Evolutionary conservation across 2,797 vertebrate genomes (phyloP), one percentile per base, ranked within the genome.

Genomic region (Loris lydekkerianus): DNA sequence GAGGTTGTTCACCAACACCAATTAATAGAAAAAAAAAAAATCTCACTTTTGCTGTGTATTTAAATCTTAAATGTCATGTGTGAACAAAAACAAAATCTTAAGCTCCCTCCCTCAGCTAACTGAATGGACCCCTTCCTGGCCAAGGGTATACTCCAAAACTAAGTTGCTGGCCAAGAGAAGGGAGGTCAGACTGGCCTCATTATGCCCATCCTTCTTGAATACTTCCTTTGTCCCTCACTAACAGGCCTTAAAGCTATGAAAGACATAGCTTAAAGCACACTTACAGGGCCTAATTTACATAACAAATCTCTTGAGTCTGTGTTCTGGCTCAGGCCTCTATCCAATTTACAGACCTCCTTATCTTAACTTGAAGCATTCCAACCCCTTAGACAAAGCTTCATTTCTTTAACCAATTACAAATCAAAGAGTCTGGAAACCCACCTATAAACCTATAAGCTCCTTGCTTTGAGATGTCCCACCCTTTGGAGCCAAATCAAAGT

Each of bases 61-160:
- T 90, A 60, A 95, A 85, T 82, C 61, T 86, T 69, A 88, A 56
- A 13, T 76, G 56, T 70, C 67, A 23, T 34, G 65, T 69, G 65
- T 20, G 17, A 69, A 69, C 65, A 20, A 34, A n/a, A 69, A n/a
- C n/a, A 69, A 69, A 69, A 34, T 69, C 7, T 69, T 69, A 34
- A 69, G 31, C 17, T n/a, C 17, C 65, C 46, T 14, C 15, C 65
- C 31, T 15, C 7, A 34, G 65, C 65, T 69, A 17, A 69, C 65
- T n/a, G 65, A 69, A 34, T 34, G 31, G 31, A 69, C 17, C 65
- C 31, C 31, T 31, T 69, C 65, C 34, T 69, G 31, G 31, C 15
- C 65, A 20, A 69, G 65, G 65, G 65, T 17, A 34, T n/a, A 69
- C 17, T 17, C 31, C n/a, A 69, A 69, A 69, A 69, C 65, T 34